These are phyloP conservation scores for Atrichornis clamosus DNA, from an alignment of 2,113 vertebrate genomes.

Conservation along the genomic window DNA sequence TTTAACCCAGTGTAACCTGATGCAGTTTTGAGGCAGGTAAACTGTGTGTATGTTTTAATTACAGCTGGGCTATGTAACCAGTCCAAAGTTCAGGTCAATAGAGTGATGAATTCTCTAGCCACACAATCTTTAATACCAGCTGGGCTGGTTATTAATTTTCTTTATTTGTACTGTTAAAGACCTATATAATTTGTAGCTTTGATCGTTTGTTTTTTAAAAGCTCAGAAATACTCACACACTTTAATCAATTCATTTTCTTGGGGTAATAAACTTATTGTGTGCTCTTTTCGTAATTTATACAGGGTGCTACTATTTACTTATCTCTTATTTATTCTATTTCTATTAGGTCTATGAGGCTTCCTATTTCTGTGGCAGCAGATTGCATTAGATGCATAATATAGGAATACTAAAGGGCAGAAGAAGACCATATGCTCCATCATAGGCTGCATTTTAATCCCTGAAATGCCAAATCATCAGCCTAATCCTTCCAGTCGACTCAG, in stretches of 20 bases:
- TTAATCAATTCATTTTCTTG: not conserved
- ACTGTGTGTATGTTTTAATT: slow-evolving; percentile 2
- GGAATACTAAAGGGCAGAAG: slow-evolving; percentile 60
- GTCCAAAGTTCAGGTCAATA: slow-evolving; percentile 3
- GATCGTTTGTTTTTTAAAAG: not conserved
- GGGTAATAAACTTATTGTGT: not conserved
- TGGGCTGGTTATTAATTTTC: not conserved
- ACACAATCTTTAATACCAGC: slow-evolving; percentile 2
- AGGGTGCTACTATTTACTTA: slow-evolving; percentile 24
- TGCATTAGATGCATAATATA: slow-evolving; percentile 22
- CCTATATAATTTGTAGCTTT: not conserved
- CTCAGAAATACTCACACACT: not conserved
- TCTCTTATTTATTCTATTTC: slow-evolving; percentile 34
- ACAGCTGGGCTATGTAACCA: not conserved
- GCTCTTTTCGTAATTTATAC: not conserved
- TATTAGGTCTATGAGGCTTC: slow-evolving; percentile 22
- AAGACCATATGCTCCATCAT: slow-evolving; percentile 33
- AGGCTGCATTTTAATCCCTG: slow-evolving; percentile 22
- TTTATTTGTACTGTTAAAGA: slow-evolving; percentile 41
- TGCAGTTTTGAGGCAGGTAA: not conserved
- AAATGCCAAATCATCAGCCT: slow-evolving; percentile 44
- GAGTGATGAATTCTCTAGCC: not conserved
- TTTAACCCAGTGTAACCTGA: not conserved
- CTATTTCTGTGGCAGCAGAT: slow-evolving; percentile 45
- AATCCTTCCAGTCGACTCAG: slow-evolving; percentile 12